Percentiles rank a stretch among this genome's conserved stretches.
phyloP scores from a whole-genome alignment of 2,888 invertebrate genomes.

The Anodontia alba region DNA sequence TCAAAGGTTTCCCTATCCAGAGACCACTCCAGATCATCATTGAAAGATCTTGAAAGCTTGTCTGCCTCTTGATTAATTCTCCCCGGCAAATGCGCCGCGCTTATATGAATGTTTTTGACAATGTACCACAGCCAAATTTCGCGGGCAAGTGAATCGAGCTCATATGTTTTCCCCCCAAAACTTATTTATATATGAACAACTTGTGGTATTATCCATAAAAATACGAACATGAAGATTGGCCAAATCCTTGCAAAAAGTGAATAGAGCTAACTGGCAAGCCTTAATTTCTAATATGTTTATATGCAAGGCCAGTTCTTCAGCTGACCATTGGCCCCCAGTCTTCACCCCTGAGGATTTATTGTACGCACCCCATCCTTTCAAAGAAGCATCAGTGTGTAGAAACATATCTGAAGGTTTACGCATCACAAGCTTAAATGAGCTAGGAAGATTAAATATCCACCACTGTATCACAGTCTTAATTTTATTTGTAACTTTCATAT shows the following conservation, averaged over 20 bases:
- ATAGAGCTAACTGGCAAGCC: conserved; percentile 24
- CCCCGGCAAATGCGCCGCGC: conserved; percentile 46
- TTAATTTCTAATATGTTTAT: conserved; percentile 44
- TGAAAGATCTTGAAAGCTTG: conserved; percentile 34
- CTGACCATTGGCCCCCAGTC: conserved; percentile 32
- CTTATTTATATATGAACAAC: conserved; percentile 43
- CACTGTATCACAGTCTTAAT: neutral
- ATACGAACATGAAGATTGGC: conserved; percentile 21
- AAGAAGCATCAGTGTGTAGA: conserved; percentile 1
- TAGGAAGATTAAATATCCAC: neutral
- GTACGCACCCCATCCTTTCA: neutral
- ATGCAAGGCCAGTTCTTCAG: conserved; percentile 27
- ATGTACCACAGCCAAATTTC: conserved; percentile 44
- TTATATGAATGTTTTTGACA: conserved; percentile 21
- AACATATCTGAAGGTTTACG: neutral
- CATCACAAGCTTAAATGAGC: neutral
- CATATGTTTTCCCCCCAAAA: conserved; percentile 40
- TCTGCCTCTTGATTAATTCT: conserved; percentile 40
- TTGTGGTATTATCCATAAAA: conserved; percentile 40
- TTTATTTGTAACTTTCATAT: neutral
- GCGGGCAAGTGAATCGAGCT: conserved; percentile 28
- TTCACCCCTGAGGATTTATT: neutral
- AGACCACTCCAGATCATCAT: conserved; percentile 55
- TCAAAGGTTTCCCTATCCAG: conserved; percentile 25
- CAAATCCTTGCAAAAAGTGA: conserved; percentile 18